Conservation (phyloP, 2,888 invertebrate genomes). For the Apodemia duryi region DNA sequence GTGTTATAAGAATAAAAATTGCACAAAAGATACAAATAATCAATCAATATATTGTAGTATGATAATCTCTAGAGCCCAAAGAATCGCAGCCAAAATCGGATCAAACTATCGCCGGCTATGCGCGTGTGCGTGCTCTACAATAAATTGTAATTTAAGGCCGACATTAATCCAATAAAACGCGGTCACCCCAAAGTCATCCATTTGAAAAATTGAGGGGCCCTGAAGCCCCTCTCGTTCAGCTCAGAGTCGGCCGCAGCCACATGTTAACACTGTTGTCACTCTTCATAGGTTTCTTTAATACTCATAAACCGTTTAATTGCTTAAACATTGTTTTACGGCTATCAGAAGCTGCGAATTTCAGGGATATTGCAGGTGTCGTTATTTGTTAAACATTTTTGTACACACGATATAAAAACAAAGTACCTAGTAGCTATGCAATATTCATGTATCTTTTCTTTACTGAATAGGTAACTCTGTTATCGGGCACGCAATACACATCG, state of each 20-base stretch:
- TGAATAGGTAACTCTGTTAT: no score
- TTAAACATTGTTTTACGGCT: no score
- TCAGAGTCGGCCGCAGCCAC: neutral
- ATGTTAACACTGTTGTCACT: constrained; percentile 5
- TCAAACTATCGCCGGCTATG: neutral
- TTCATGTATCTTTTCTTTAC: no score
- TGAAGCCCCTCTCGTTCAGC: neutral
- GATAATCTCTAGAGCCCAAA: neutral
- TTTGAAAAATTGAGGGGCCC: neutral
- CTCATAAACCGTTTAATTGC: neutral
- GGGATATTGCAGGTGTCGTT: no score
- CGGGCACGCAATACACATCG: no score
- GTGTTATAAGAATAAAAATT: no score
- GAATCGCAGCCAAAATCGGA: neutral
- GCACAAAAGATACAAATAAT: no score
- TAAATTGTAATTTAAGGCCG: neutral
- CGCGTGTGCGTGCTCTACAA: neutral
- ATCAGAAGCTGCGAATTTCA: neutral
- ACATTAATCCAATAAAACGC: constrained; percentile 7
- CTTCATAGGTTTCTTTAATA: neutral
- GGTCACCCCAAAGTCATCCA: constrained; percentile 5
- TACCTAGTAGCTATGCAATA: no score
- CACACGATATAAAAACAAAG: no score
- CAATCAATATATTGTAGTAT: neutral
- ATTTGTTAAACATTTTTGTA: no score